Conservation (phyloP, 35 echinoderm and acorn worm species). For the Heliocidaris erythrogramma region DNA sequence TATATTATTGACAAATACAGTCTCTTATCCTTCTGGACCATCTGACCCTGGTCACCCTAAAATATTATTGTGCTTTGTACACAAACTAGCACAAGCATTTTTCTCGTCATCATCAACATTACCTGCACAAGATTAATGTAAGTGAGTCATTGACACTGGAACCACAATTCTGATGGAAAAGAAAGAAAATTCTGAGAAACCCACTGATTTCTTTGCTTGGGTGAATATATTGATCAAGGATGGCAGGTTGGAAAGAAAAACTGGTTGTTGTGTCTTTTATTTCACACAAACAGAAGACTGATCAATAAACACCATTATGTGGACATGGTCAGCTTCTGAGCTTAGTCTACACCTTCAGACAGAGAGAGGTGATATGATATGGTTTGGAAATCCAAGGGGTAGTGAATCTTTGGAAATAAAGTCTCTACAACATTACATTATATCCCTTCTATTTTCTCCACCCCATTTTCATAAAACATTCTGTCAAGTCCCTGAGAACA, state of each 20-base stretch:
- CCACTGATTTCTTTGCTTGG: conserved; percentile 16
- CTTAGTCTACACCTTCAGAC: not conserved
- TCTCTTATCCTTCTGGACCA: not conserved
- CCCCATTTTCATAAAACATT: too few relatives aligned
- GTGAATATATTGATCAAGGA: not conserved
- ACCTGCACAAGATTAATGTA: not conserved
- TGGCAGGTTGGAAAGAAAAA: not conserved
- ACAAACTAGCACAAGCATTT: not conserved
- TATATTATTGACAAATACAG: not conserved
- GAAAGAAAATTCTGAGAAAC: not conserved
- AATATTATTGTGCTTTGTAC: not conserved
- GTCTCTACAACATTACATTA: too few relatives aligned
- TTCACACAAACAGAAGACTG: not conserved
- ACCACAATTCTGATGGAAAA: not conserved
- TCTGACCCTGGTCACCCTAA: too few relatives aligned
- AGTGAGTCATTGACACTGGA: not conserved
- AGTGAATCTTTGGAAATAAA: too few relatives aligned
- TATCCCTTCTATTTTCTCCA: too few relatives aligned
- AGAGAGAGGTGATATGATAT: not conserved
- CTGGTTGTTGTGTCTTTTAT: not conserved
- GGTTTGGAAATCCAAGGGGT: not conserved
- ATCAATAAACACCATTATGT: not conserved
- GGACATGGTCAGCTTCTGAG: not conserved
- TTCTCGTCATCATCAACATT: not conserved
- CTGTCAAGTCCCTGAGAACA: too few relatives aligned